Base-by-base conservation (phyloP, 1,140 invertebrate genomes). In the Notospermus geniculatus region DNA sequence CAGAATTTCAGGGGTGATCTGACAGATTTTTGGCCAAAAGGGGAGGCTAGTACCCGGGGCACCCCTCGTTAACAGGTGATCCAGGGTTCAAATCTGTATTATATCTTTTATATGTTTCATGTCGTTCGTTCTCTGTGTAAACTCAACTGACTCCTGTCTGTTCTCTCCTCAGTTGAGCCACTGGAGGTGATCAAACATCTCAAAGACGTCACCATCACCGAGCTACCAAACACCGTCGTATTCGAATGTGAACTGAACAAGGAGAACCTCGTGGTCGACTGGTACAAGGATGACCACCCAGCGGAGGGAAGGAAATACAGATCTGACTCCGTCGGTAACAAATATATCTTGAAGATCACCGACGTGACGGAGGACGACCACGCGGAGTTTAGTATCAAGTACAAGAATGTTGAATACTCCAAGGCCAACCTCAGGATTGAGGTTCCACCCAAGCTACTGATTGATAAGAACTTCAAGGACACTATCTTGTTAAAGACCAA, bases 201-300 rank as follows among this genome's bases (percentile, higher is more conserved):
- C 28, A 27, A 67, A 32, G 71, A 76, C 50, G 62, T 63, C 9
- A 60, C 65, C 25, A 61, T 74, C 2, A 68, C 60, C 25, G 65
- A 71, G 30, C 57, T 70, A 17, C 65, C 50, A 15, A 36, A 65
- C 25, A 65, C 56, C 30, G 71, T 71, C 43, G 57, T 62, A n/a
- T 67, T 80, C 46, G 76, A 79, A 62, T 79, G 76, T 64, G 71
- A 74, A 59, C 61, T 80, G 7, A 76, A 96, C 94, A 22, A 91
- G 88, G 60, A 95, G 92, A 2, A 90, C 84, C 17, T 68, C 19
- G 61, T 64, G 13, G 88, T 96, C 63, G 87, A 90, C 68, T 99
- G 96, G 96, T 87, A 85, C 15, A 92, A 91, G 75, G 89, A 92
- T 71, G 86, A 86, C 9, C 82, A 87, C 43, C 85, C 85, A 64